Evolutionary conservation across 2,888 invertebrate genomes (phyloP).

Genomic region (Nephrotoma guestfalica): DNA sequence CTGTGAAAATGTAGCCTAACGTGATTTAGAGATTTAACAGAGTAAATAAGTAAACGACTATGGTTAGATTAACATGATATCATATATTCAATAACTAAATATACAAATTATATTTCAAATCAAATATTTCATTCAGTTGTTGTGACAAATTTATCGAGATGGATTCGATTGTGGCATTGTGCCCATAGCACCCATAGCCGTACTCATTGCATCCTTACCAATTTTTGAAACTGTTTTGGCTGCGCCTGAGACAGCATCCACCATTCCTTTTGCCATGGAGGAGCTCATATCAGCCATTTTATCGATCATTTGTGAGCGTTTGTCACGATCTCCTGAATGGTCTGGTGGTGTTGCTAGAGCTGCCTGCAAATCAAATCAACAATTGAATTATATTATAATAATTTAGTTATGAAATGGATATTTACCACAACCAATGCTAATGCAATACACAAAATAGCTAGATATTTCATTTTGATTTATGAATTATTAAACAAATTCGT

Average conservation of each 20-base stretch:
- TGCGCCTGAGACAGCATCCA: not conserved
- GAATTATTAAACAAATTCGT: no score
- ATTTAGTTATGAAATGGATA: not conserved
- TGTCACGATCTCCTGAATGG: not conserved
- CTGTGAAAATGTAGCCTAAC: no score
- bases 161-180: not conserved
- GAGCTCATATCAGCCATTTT: not conserved
- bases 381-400: no score
- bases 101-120: no score
- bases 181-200: not conserved
- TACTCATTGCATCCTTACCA: not conserved
- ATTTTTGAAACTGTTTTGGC: not conserved
- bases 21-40: no score
- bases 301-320: not conserved
- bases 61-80: no score
- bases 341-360: not conserved
- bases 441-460: not conserved
- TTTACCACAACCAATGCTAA: not conserved
- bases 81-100: no score
- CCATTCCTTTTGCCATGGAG: not conserved
- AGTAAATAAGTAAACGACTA: no score
- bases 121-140: no score
- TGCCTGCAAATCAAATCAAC: not conserved
- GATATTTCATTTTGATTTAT: not conserved
- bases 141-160: no score